phyloP scores from a whole-genome alignment of 2,888 invertebrate genomes.

The Sympetrum striolatum region DNA sequence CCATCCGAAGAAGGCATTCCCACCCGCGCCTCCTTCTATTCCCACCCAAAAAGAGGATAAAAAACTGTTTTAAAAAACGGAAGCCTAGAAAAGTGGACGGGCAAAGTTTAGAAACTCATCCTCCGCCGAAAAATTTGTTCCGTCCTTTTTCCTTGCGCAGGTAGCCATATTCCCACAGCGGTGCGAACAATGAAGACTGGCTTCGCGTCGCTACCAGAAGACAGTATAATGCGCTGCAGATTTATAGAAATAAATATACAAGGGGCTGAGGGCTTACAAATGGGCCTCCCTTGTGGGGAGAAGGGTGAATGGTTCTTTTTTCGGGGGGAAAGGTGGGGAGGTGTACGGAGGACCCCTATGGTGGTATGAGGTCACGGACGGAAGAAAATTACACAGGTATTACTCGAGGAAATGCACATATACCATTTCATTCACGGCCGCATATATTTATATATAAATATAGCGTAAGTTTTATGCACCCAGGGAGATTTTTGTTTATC shows the following conservation, averaged over 20 bases:
- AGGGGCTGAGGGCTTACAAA: not conserved
- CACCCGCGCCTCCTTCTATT: not conserved
- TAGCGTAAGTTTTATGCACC: not conserved
- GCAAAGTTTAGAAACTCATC: not conserved
- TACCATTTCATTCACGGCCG: constrained; percentile 7
- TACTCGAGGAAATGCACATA: constrained; percentile 26
- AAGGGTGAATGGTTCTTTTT: not conserved
- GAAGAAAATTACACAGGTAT: constrained; percentile 34
- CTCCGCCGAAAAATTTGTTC: not conserved
- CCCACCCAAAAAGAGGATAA: not conserved
- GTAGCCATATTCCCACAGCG: not conserved
- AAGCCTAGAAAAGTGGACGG: not conserved
- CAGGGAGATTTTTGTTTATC: not conserved
- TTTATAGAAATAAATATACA: constrained; percentile 25
- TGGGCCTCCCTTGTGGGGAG: not conserved
- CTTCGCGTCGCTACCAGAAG: not conserved
- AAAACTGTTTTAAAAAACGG: not conserved
- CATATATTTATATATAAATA: constrained; percentile 5
- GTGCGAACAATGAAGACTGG: not conserved
- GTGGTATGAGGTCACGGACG: constrained; percentile 4
- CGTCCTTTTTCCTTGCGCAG: not conserved
- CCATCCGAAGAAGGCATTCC: not conserved
- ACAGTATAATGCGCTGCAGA: not conserved
- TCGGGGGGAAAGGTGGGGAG: not conserved
- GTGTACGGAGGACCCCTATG: not conserved